Base-by-base conservation (phyloP, 2,113 vertebrate genomes). In the Actinemys pallida region DNA sequence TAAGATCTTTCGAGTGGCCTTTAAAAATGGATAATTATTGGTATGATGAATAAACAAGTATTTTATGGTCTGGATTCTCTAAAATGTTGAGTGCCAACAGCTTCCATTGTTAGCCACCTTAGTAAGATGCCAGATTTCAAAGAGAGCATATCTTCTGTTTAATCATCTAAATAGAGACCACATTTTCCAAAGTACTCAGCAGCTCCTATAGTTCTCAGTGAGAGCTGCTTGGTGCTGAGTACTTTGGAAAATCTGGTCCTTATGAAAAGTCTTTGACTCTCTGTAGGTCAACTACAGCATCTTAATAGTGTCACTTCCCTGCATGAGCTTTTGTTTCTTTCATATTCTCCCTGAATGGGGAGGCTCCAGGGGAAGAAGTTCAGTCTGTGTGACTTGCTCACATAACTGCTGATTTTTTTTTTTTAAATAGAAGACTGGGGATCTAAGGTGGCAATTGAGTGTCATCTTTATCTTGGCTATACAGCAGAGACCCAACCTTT, bases 161-260 rank as follows among this genome's bases (percentile, higher is more conserved):
- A 81, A 49, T 2, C n/a, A 54, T 17, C 92, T 10, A 5, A 56
- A 87, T 27, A n/a, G 0, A 94, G 92, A 52, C 62, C 16, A 25
- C 80, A 25, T 93, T 94, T 95, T 94, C 50, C 42, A 53, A 45
- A 86, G 35, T 79, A 27, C 9, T 53, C 83, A 90, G 88, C 25
- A 95, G 25, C 39, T 56, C 65, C 89, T 88, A 12, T 3, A 45
- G 27, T 78, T 87, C 49, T 59, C 78, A 13, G 2, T 62, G 76
- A 84, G 78, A 90, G 12, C 59, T 88, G 25, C 49, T 89, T n/a
- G 24, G 13, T 65, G 14, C 35, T 65, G 29, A 86, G 82, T 75
- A 80, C 39, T 87, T 47, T 52, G 47, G 52, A 86, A 93, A 83
- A 94, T 84, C 19, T 86, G 39, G 84, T 52, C n/a, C 81, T 75